phyloP scores from a whole-genome alignment of 1,140 invertebrate genomes.

The Saccostrea glomerata region DNA sequence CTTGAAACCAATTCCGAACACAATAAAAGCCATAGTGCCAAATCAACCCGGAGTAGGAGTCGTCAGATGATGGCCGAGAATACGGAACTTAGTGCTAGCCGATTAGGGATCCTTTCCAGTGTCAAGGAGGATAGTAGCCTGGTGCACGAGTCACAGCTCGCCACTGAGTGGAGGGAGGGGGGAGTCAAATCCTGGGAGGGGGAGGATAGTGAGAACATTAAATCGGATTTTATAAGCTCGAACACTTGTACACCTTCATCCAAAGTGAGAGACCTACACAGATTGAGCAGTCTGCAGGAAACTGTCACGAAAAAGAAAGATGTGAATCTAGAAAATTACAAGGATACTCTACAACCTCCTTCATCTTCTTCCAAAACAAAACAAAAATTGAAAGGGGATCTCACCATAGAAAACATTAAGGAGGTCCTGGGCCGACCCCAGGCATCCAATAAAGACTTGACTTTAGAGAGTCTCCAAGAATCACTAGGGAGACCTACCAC shows the following conservation, averaged over 20 bases:
- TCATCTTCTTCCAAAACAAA: constrained; percentile 59
- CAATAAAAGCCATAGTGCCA: constrained; percentile 51
- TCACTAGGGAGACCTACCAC: constrained; percentile 68
- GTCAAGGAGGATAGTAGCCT: constrained; percentile 53
- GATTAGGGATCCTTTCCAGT: constrained; percentile 50
- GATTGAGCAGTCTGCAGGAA: constrained; percentile 53
- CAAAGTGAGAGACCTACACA: constrained; percentile 57
- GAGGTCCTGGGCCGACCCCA: constrained; percentile 63
- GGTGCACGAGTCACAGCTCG: neutral
- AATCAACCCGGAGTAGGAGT: constrained; percentile 42
- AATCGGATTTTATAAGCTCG: constrained; percentile 37
- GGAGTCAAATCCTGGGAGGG: neutral
- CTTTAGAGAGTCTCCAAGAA: constrained; percentile 69
- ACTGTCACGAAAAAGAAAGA: constrained; percentile 60
- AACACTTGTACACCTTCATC: constrained; percentile 27
- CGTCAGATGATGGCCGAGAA: constrained; percentile 40
- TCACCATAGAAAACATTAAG: constrained; percentile 63
- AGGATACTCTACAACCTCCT: constrained; percentile 61
- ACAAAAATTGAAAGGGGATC: constrained; percentile 54
- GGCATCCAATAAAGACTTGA: constrained; percentile 70
- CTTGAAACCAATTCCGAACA: constrained; percentile 31
- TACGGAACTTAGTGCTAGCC: constrained; percentile 42
- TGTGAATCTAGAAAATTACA: constrained; percentile 61
- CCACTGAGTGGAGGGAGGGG: constrained; percentile 3
- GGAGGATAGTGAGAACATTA: constrained; percentile 26